phyloP scores from a whole-genome alignment of 2,113 vertebrate genomes.

The Hiodon alosoides region DNA sequence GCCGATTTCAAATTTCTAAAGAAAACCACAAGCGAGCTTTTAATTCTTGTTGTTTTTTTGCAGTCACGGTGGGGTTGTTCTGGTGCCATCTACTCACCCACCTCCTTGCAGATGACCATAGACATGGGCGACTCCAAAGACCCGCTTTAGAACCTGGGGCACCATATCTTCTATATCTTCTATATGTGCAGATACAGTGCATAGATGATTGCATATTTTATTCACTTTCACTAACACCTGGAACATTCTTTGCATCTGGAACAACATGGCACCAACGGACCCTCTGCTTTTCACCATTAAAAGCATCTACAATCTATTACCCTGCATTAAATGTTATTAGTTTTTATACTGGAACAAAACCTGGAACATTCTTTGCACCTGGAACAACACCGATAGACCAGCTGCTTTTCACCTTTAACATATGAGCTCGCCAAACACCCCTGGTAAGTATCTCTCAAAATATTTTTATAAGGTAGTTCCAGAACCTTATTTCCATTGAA shows the following conservation, averaged over 20 bases:
- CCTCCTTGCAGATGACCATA: constrained; percentile 5
- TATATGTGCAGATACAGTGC: background rate
- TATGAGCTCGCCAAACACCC: constrained; percentile 42
- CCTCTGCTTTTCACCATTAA: background rate
- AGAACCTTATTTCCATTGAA: background rate
- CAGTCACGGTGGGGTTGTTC: constrained; percentile 25
- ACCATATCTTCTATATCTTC: background rate
- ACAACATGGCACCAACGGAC: background rate
- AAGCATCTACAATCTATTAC: too few relatives aligned
- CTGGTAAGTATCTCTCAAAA: constrained; percentile 30
- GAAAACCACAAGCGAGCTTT: background rate
- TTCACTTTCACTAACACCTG: background rate
- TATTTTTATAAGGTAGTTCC: background rate
- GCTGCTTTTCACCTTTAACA: background rate
- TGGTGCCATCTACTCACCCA: background rate
- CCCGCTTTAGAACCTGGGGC: constrained; percentile 36
- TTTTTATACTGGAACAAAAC: background rate
- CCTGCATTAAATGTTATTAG: too few relatives aligned
- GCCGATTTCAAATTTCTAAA: too few relatives aligned
- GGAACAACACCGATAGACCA: background rate
- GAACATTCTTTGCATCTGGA: background rate
- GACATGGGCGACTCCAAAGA: constrained; percentile 42
- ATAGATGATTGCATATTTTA: too few relatives aligned
- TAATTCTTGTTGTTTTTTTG: background rate
- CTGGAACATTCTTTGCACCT: background rate